Evolutionary conservation across 2,113 vertebrate species (phyloP), one percentile per base, ranked within the genome.

Genomic region (Podarcis cretensis): DNA sequence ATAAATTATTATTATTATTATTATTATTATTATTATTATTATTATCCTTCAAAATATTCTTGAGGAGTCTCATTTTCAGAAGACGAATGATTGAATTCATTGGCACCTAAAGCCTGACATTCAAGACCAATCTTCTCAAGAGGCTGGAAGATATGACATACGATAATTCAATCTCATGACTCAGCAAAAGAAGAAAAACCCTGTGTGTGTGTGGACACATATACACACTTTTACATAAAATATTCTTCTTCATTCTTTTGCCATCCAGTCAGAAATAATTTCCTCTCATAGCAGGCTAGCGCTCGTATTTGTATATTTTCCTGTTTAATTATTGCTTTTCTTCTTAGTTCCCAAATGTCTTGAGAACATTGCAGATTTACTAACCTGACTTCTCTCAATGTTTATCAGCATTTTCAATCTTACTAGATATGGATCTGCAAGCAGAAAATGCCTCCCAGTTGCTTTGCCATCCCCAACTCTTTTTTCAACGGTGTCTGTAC

Each of bases 71-170:
- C 3, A 88, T 94, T 94, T 91, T 90, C 93, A 89, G 77, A 92
- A 88, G 88, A 94, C 48, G 37, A 89, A 92, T 89, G 87, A 77
- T n/a, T 30, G 2, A 5, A 89, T 96, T 93, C 96, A 92, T 84
- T 95, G 95, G 91, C 81, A 93, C 83, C 95, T 96, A 93, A 95
- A 89, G 10, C 87, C 57, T 86, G 84, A 94, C 93, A 96, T 94
- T 32, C 82, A 93, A 90, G 91, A 81, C 80, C 92, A 86, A 66
- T 92, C 89, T 93, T 92, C 89, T 73, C 92, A 93, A 89, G 90
- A 92, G 8, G 7, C 93, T 94, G 95, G 84, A 85, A 94, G 94
- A 91, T 57, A 89, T 91, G 89, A 94, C 93, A 91, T 8, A 92
- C 23, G 65, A 76, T 88, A 85, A 89, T 91, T 77, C 92, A 94